Percentiles rank a stretch among this genome's conserved stretches.
Evolutionary conservation across 2,113 vertebrate species (phyloP).

Genomic region (Anthoscopus minutus): DNA sequence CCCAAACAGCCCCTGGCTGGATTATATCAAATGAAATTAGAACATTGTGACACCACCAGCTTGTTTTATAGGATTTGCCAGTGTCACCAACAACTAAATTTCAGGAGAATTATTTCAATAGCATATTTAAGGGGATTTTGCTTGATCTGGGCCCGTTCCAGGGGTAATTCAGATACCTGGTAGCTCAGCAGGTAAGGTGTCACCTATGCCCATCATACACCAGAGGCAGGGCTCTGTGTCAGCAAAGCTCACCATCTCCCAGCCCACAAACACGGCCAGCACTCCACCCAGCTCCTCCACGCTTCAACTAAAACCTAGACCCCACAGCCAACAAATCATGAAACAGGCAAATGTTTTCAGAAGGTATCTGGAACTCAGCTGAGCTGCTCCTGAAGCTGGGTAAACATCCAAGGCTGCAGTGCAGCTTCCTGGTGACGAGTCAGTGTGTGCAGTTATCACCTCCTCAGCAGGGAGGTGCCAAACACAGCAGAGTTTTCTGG

Average conservation of each 20-base stretch:
- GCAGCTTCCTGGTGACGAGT: not conserved
- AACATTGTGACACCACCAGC: not conserved
- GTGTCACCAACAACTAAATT: not conserved
- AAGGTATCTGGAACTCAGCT: not conserved
- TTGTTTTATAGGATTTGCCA: fast-evolving
- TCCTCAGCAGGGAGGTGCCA: not conserved
- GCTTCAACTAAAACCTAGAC: not conserved
- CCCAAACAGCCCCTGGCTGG: not conserved
- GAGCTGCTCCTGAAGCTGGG: not conserved
- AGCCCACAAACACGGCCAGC: not conserved
- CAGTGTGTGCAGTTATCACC: not conserved
- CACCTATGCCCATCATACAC: not conserved
- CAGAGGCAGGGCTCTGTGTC: not conserved
- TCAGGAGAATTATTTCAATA: not conserved
- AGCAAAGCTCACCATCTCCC: not conserved
- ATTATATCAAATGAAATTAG: not conserved
- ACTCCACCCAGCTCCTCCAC: not conserved
- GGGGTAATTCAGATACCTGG: not conserved
- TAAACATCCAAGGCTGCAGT: not conserved
- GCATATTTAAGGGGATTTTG: not conserved
- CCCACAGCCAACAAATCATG: not conserved
- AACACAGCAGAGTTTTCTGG: not conserved
- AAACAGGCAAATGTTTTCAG: not conserved
- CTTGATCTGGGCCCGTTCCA: not conserved
- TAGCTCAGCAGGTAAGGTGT: not conserved